phyloP scores from a whole-genome alignment of 2,113 vertebrate species.

The Panthera leo region DNA sequence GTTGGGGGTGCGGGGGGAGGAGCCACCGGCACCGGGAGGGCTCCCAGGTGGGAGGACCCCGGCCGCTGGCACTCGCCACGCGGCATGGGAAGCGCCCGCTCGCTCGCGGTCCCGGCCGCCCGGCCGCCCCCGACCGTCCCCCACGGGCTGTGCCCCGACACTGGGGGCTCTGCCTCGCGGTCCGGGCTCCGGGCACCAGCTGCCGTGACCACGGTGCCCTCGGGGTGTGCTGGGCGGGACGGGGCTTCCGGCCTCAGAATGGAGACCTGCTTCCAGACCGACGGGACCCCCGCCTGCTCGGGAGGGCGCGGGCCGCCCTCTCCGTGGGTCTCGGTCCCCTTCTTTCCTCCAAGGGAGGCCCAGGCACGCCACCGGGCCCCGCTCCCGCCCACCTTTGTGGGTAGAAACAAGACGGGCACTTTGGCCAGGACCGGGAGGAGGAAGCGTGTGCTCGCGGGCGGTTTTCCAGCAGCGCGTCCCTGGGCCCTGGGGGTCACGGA shows the following conservation, averaged over 20 bases:
- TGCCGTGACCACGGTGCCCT: not conserved
- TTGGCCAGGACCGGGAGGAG: not conserved
- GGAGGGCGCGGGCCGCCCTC: not conserved
- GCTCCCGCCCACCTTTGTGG: not conserved
- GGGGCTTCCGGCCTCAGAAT: not conserved
- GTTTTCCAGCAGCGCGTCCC: not conserved
- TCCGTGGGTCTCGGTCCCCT: not conserved
- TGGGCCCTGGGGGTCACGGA: not conserved
- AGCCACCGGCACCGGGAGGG: not conserved
- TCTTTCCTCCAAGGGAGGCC: not conserved
- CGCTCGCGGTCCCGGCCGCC: accelerated
- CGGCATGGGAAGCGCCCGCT: not conserved
- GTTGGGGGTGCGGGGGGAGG: accelerated
- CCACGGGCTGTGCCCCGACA: not conserved
- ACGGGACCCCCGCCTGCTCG: not conserved
- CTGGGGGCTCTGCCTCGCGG: not conserved
- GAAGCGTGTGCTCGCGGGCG: too few relatives aligned
- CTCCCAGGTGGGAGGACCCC: not conserved
- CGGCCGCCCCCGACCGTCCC: not conserved
- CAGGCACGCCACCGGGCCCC: not conserved
- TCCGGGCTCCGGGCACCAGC: not conserved
- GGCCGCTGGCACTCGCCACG: accelerated
- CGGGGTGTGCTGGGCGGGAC: not conserved
- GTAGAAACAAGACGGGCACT: not conserved
- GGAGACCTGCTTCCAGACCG: not conserved